These are phyloP conservation scores for Portunus trituberculatus DNA, from an alignment of 1,140 invertebrate species.

Conservation along the genomic window DNA sequence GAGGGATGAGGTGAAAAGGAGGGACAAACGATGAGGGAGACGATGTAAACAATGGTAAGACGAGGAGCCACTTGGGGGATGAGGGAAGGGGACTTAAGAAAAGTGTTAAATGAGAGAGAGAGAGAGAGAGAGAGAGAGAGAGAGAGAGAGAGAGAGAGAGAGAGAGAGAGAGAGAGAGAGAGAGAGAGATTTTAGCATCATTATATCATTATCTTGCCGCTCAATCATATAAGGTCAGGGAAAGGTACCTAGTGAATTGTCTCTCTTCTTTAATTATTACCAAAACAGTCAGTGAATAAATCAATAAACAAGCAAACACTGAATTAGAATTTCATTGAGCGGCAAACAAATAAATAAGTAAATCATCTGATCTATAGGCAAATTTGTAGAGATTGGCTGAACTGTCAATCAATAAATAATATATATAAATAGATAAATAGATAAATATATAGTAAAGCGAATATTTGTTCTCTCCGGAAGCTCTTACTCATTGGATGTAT, in stretches of 20 bases:
- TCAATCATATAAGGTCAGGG: not conserved
- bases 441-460: not conserved
- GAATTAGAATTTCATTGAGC: too few relatives aligned
- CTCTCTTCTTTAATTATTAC: too few relatives aligned
- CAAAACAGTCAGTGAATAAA: too few relatives aligned
- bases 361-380: too few relatives aligned
- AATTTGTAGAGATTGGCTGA: too few relatives aligned
- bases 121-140: conserved; percentile 49
- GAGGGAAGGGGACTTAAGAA: not conserved
- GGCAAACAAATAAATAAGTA: too few relatives aligned
- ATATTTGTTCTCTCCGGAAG: too few relatives aligned
- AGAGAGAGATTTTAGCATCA: conserved; percentile 13
- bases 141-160: not conserved
- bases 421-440: not conserved
- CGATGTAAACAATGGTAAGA: not conserved
- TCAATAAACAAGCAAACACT: too few relatives aligned
- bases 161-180: conserved; percentile 43
- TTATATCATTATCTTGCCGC: not conserved
- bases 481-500: not conserved
- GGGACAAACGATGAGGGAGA: not conserved
- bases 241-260: not conserved
- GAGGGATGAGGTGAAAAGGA: not conserved
- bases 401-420: not conserved
- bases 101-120: conserved; percentile 1
- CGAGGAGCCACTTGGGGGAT: not conserved